Conservation (phyloP, 2,888 invertebrate genomes). For the Tubiluchus corallicola region DNA sequence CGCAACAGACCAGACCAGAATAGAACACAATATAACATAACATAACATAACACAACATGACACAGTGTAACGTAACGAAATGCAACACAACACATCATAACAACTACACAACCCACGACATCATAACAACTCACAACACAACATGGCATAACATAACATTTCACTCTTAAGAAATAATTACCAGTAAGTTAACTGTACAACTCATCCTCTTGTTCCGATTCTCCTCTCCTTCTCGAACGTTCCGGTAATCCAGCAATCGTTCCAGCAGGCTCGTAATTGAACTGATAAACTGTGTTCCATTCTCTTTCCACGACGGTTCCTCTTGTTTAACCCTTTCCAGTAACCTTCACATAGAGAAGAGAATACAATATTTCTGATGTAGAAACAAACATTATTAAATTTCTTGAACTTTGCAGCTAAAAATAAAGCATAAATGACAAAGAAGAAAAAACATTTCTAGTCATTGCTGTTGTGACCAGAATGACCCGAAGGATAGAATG, state of each 20-base stretch:
- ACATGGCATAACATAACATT: conserved; percentile 1
- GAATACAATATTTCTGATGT: no score
- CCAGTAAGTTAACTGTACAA: conserved; percentile 79
- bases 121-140: not conserved
- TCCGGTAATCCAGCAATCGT: conserved; percentile 74
- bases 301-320: conserved; percentile 73
- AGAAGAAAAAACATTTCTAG: no score
- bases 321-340: conserved; percentile 64
- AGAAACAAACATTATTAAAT: no score
- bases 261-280: conserved; percentile 75
- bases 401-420: no score
- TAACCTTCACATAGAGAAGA: no score
- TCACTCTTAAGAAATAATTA: conserved; percentile 33
- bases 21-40: not conserved
- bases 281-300: conserved; percentile 74
- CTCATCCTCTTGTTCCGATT: conserved; percentile 88
- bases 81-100: conserved; percentile 1
- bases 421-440: no score
- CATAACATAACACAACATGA: conserved; percentile 2
- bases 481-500: no score
- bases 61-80: not conserved
- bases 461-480: no score
- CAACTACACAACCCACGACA: not conserved
- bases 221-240: conserved; percentile 85
- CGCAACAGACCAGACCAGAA: not conserved